Conservation (phyloP, 2,888 invertebrate genomes). For the Suillia variegata region DNA sequence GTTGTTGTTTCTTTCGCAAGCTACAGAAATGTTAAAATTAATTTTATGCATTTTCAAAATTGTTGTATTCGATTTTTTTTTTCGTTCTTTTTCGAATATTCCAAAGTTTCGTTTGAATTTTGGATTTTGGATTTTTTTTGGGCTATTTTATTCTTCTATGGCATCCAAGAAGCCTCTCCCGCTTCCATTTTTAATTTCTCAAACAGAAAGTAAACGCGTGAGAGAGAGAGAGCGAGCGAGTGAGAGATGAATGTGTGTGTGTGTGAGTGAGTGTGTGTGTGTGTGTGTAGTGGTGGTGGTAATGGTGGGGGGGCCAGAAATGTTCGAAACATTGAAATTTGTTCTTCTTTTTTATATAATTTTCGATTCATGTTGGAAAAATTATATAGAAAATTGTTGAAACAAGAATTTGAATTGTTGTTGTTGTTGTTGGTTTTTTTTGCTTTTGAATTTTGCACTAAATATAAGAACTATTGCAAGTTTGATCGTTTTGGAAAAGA, state of each 20-base stretch:
- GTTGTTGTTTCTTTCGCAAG: too few species aligned
- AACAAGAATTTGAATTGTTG: slow-evolving; percentile 14
- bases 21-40: background rate
- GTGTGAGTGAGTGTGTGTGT: background rate
- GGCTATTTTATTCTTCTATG: slow-evolving; percentile 55
- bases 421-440: slow-evolving; percentile 4
- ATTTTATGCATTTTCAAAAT: background rate
- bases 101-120: background rate
- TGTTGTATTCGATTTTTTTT: background rate
- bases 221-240: background rate
- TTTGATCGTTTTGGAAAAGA: slow-evolving; percentile 44
- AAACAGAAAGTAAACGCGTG: too few species aligned
- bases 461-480: slow-evolving; percentile 54
- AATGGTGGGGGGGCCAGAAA: slow-evolving; percentile 10
- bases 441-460: slow-evolving; percentile 39
- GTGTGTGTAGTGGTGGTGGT: background rate
- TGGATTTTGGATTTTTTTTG: slow-evolving; percentile 14
- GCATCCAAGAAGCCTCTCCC: slow-evolving; percentile 53
- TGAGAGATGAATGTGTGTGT: background rate
- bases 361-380: too few species aligned
- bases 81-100: background rate
- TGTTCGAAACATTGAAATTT: too few species aligned
- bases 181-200: background rate
- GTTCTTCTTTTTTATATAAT: background rate
- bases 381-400: background rate